Percentiles rank a stretch among this genome's conserved stretches.
These are phyloP conservation scores for Eristalinus aeneus DNA, from an alignment of 2,888 invertebrate species.

Conservation along the genomic window DNA sequence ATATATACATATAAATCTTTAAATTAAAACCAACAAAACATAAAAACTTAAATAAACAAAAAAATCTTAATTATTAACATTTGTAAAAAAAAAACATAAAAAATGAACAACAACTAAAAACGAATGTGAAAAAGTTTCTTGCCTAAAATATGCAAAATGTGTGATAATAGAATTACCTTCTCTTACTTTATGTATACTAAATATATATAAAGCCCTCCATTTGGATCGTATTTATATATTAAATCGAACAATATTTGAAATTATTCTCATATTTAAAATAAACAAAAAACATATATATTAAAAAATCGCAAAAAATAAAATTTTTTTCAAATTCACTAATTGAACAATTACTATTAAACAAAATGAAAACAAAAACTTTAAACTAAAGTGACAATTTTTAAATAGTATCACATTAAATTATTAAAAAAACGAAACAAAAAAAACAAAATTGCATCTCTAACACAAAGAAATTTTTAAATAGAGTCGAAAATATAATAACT, in stretches of 20 bases:
- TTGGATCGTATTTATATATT: conserved; percentile 68
- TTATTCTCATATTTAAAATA: conserved; percentile 63
- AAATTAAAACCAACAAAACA: background rate
- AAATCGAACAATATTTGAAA: conserved; percentile 69
- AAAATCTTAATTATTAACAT: conserved; percentile 43
- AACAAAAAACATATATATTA: background rate
- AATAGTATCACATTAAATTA: conserved; percentile 7
- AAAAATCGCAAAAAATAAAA: background rate
- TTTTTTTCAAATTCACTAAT: conserved; percentile 57
- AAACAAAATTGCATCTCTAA: conserved; percentile 17
- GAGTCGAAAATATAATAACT: conserved; percentile 22
- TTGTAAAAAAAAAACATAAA: conserved; percentile 42
- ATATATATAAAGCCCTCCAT: conserved; percentile 69
- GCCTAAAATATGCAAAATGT: conserved; percentile 79
- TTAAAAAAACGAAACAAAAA: conserved; percentile 17
- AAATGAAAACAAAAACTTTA: conserved; percentile 16
- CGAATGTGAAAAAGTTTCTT: conserved; percentile 76
- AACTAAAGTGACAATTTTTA: conserved; percentile 5
- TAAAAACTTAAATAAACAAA: background rate
- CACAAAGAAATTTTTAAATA: conserved; percentile 26
- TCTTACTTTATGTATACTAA: conserved; percentile 69
- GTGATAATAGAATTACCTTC: conserved; percentile 76
- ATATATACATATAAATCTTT: conserved; percentile 33
- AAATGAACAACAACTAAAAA: conserved; percentile 41
- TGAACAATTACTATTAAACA: conserved; percentile 43